Evolutionary conservation across 1,140 invertebrate genomes (phyloP), one percentile per base, ranked within the genome.

Genomic region (Ceratina japonica): DNA sequence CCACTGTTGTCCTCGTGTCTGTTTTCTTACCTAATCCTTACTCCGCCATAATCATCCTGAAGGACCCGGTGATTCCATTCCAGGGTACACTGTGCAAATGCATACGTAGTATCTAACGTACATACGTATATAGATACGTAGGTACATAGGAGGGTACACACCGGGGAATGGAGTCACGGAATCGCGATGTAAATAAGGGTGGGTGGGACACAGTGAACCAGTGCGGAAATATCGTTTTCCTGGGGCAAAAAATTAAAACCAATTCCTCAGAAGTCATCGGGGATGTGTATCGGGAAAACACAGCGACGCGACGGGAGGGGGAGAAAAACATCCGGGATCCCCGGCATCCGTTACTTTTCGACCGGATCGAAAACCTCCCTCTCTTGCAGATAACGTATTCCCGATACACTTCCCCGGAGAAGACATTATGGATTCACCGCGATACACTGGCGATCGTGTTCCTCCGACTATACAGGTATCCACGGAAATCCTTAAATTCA

Each of bases 11-110:
- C 20, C 44, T 0, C 37, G 44, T 44, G 64, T 3, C 20, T 22
- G 3, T 51, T 66, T 56, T 31, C 52, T 70, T 58, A 24, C 18
- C 54, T 54, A 75, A 20, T 65, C 20, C 64, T 82, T 79, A 62
- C 72, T 80, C 27, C 64, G 15, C 59, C 13, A n/a, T 27, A 20
- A 49, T 51, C 63, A 16, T 65, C 37, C 4, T 15, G 31, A 22
- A 13, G 37, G 37, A 44, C 5, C 37, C 37, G 37, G 37, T 10
- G 37, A 44, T 44, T 10, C 37, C 37, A 10, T 44, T 44, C 37
- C 37, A 8, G 10, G 10, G 37, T 44, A 44, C 37, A 44, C 37
- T 10, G 37, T 44, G 37, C 5, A 44, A 44, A 44, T 44, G 37
- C 37, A 44, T 44, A 44, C 0, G 37, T 44, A 44, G 37, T 44